Evolutionary conservation across 1,140 invertebrate species (phyloP), one percentile per base, ranked within the genome.

Genomic region (Monomorium pharaonis): DNA sequence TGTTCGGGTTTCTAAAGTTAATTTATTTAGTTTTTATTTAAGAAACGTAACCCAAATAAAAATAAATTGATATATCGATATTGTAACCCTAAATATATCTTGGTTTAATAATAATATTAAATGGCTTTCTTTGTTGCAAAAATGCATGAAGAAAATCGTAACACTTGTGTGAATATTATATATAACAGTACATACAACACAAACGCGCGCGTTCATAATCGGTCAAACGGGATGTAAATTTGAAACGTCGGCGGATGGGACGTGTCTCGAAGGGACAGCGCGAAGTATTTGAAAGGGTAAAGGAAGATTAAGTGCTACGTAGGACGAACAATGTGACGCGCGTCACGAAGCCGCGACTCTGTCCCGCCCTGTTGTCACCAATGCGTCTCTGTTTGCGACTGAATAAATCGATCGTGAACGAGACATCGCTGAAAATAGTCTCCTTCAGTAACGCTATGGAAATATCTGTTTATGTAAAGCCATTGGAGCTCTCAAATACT

Each of bases 281-380:
- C 42, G 27, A 78, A 72, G 33, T 72, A 84, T 85, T 80, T 78
- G 49, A 30, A 86, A 72, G 63, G 49, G 16, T 58, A 67, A 65
- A 86, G 47, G 54, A 90, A 91, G 90, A 91, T 92, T 91, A 89
- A 92, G 89, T 89, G 87, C 49, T 58, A 85, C 24, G 21, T 33
- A 44, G 56, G 56, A 69, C 58, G 87, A 86, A 92, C 91, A 92
- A 92, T 92, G 65, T 80, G 90, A 91, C 89, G 84, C 77, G 27
- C 58, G 86, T 87, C 65, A 85, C 42, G 42, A 63, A 77, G 65
- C 78, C 72, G 75, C 67, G 60, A 83, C 78, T 54, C 56, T 14
- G 51, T 69, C 62, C 85, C 65, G 86, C 56, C 63, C 56, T 49
- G 85, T 86, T 87, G 88, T 90, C 88, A 80, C 78, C 54, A 37